Percentiles rank a stretch among this genome's conserved stretches.
These are phyloP conservation scores for Dichetophora obliterata DNA, from an alignment of 2,888 invertebrate genomes.

Conservation along the genomic window DNA sequence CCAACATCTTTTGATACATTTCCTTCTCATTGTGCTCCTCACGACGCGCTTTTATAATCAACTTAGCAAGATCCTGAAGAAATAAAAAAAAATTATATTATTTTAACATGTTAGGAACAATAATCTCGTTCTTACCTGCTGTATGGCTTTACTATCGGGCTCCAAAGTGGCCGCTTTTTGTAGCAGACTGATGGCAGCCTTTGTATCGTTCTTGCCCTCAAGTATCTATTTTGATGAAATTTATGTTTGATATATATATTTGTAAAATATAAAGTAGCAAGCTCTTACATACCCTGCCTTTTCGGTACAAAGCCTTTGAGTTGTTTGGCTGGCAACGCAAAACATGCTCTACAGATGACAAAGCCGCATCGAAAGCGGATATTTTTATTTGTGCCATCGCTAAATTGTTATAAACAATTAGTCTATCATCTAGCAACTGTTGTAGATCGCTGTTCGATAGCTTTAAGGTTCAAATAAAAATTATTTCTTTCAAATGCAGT, in stretches of 20 bases:
- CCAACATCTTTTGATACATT: conserved; percentile 79
- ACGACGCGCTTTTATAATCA: conserved; percentile 73
- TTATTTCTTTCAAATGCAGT: not conserved
- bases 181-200: conserved; percentile 78
- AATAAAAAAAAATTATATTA: conserved; percentile 12
- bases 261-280: not conserved
- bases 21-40: conserved; percentile 75
- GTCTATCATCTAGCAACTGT: conserved; percentile 80
- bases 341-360: conserved; percentile 86
- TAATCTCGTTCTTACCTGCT: conserved; percentile 60
- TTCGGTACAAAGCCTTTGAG: conserved; percentile 91
- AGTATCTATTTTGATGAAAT: conserved; percentile 72
- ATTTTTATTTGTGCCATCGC: conserved; percentile 93
- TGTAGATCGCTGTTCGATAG: conserved; percentile 75
- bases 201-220: conserved; percentile 77
- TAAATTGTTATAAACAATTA: conserved; percentile 91
- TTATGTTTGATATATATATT: not conserved
- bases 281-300: conserved; percentile 75
- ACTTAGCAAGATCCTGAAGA: conserved; percentile 71
- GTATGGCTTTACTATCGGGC: conserved; percentile 76
- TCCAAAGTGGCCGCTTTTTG: conserved; percentile 76
- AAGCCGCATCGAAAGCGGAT: conserved; percentile 86
- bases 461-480: conserved; percentile 51
- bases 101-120: not conserved
- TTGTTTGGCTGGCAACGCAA: conserved; percentile 87